Conservation (phyloP, 1,140 invertebrate species). For the Trichoplusia ni region DNA sequence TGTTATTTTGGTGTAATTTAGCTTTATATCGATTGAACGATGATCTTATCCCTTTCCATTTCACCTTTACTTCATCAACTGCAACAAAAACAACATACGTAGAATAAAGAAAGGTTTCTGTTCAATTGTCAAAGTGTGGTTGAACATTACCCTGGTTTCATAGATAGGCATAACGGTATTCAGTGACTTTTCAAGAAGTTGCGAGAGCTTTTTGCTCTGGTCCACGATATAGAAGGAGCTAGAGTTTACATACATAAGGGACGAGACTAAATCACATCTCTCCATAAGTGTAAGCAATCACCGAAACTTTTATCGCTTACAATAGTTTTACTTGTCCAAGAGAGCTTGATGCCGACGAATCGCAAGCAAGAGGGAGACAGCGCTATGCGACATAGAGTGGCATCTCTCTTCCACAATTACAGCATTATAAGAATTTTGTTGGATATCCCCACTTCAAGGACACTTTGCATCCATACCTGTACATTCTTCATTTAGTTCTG, state of each 20-base stretch:
- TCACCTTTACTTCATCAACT: constrained; percentile 49
- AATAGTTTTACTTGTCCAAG: too few species aligned
- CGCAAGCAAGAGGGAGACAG: too few species aligned
- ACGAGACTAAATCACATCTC: too few species aligned
- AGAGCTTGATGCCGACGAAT: too few species aligned
- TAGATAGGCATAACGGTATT: too few species aligned
- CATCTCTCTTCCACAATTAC: not conserved
- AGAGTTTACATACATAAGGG: too few species aligned
- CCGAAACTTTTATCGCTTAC: too few species aligned
- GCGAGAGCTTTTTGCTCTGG: too few species aligned
- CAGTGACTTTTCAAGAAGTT: too few species aligned
- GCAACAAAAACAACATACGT: constrained; percentile 13
- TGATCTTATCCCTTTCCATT: constrained; percentile 52
- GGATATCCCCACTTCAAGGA: not conserved
- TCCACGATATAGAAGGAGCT: too few species aligned
- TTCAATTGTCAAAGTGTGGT: not conserved
- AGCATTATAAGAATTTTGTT: not conserved
- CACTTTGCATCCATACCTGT: constrained; percentile 21
- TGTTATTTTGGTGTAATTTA: constrained; percentile 22
- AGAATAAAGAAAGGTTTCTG: not conserved
- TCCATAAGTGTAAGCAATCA: too few species aligned
- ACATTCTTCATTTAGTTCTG: constrained; percentile 40
- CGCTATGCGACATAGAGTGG: too few species aligned
- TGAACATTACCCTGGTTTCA: not conserved
- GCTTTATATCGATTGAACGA: constrained; percentile 47